Percentiles rank a stretch among this genome's conserved stretches.
Evolutionary conservation across 2,113 vertebrate species (phyloP).

Genomic region (Clarias batrachus): DNA sequence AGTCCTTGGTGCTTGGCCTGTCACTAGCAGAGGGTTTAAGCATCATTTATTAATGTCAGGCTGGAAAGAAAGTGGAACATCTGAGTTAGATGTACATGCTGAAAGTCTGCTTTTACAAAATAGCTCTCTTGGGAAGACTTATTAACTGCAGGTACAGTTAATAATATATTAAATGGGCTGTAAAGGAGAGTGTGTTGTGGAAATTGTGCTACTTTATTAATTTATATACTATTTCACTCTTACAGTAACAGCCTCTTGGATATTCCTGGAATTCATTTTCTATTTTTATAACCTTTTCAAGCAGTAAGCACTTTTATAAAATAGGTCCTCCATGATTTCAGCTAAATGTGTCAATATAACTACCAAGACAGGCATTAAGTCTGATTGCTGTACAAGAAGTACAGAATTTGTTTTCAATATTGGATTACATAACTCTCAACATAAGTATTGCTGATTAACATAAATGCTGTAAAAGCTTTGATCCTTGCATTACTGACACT

Average conservation of each 20-base stretch:
- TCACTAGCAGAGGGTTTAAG: slow-evolving; percentile 2
- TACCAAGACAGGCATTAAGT: background rate
- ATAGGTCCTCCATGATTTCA: slow-evolving; percentile 25
- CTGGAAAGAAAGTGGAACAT: slow-evolving; percentile 31
- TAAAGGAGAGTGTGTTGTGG: background rate
- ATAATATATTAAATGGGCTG: slow-evolving; percentile 27
- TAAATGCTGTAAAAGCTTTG: background rate
- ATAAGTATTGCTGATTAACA: background rate
- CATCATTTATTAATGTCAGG: slow-evolving; percentile 24
- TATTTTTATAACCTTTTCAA: slow-evolving; percentile 3
- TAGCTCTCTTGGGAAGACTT: slow-evolving; percentile 17
- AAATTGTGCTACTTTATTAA: background rate
- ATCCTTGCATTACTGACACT: background rate
- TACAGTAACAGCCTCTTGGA: slow-evolving; percentile 34
- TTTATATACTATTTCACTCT: background rate
- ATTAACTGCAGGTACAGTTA: slow-evolving; percentile 26
- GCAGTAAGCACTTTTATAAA: slow-evolving; percentile 19
- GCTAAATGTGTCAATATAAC: slow-evolving; percentile 1
- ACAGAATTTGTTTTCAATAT: background rate
- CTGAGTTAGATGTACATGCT: slow-evolving; percentile 18
- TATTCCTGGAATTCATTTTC: slow-evolving; percentile 23
- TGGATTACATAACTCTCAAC: background rate
- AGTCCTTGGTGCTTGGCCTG: slow-evolving; percentile 8
- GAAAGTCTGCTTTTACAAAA: slow-evolving; percentile 14
- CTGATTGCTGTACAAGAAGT: background rate